Percentiles rank a stretch among this genome's conserved stretches.
These are phyloP conservation scores for Yponomeuta malinellus DNA, from an alignment of 2,888 invertebrate species.

Conservation along the genomic window DNA sequence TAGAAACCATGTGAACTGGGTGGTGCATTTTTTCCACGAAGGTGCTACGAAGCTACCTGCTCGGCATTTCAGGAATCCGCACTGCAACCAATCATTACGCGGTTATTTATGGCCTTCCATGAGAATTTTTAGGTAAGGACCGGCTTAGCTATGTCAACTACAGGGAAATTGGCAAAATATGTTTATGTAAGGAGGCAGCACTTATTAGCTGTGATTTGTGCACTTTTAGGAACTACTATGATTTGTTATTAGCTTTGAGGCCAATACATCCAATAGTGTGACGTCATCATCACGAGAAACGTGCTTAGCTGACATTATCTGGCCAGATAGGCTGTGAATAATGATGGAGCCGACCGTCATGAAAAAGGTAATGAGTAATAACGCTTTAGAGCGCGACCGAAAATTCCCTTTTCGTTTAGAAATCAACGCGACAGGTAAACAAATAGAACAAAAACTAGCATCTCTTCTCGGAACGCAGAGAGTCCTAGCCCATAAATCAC, in stretches of 20 bases:
- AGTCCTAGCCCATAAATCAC: slow-evolving; percentile 72
- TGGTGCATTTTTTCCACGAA: slow-evolving; percentile 29
- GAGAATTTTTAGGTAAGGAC: slow-evolving; percentile 28
- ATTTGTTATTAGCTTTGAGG: neutral
- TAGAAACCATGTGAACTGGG: slow-evolving; percentile 29
- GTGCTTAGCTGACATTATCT: too few relatives aligned
- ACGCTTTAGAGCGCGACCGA: slow-evolving; percentile 19
- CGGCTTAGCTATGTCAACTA: neutral
- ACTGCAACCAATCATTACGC: slow-evolving; percentile 36
- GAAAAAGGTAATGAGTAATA: neutral
- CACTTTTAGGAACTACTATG: neutral
- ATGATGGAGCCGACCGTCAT: neutral
- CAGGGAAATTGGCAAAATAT: neutral
- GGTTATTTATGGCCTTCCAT: slow-evolving; percentile 43
- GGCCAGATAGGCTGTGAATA: too few relatives aligned
- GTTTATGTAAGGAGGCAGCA: neutral
- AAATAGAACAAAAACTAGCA: slow-evolving; percentile 70
- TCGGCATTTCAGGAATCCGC: slow-evolving; percentile 28
- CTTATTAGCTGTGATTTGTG: neutral
- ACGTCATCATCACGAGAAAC: too few relatives aligned
- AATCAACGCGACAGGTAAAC: slow-evolving; percentile 74
- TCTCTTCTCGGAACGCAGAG: slow-evolving; percentile 68
- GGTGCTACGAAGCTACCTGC: slow-evolving; percentile 42
- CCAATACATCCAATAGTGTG: too few relatives aligned
- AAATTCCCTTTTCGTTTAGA: slow-evolving; percentile 47